phyloP scores from a whole-genome alignment of 2,888 invertebrate species.

The Orthonychiurus folsomi region DNA sequence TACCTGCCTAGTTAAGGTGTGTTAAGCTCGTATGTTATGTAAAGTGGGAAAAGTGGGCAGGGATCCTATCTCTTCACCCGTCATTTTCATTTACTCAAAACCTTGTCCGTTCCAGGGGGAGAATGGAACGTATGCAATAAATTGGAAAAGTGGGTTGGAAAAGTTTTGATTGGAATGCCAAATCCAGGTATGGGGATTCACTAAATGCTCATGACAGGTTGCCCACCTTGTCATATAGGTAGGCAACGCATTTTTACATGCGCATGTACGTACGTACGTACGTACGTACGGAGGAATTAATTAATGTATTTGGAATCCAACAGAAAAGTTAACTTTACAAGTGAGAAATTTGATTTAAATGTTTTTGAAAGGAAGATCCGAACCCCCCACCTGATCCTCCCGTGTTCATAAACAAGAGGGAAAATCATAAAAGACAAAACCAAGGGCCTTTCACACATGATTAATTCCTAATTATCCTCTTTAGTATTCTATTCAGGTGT shows the following conservation, averaged over 20 bases:
- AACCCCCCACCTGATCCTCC: no score
- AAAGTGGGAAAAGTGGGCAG: not conserved
- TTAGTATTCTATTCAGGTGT: conserved; percentile 14
- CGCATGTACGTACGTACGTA: no score
- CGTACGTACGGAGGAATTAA: no score
- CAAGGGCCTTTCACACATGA: conserved; percentile 20
- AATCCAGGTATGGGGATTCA: not conserved
- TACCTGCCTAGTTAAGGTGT: not conserved
- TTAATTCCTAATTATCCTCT: conserved; percentile 28
- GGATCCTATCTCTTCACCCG: not conserved
- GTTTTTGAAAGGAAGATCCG: no score
- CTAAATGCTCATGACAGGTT: not conserved
- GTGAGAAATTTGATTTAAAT: no score
- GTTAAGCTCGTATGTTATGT: not conserved
- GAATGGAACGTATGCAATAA: not conserved
- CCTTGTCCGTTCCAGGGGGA: no score
- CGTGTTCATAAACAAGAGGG: not conserved
- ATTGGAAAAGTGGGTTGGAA: not conserved
- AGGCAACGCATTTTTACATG: no score
- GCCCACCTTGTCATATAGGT: not conserved
- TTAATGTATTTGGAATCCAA: no score
- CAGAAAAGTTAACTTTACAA: no score
- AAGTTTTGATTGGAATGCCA: not conserved
- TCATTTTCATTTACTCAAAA: conserved; percentile 1
- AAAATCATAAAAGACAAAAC: not conserved